These are phyloP conservation scores for Malacosoma neustria DNA, from an alignment of 2,888 invertebrate genomes.

Conservation along the genomic window DNA sequence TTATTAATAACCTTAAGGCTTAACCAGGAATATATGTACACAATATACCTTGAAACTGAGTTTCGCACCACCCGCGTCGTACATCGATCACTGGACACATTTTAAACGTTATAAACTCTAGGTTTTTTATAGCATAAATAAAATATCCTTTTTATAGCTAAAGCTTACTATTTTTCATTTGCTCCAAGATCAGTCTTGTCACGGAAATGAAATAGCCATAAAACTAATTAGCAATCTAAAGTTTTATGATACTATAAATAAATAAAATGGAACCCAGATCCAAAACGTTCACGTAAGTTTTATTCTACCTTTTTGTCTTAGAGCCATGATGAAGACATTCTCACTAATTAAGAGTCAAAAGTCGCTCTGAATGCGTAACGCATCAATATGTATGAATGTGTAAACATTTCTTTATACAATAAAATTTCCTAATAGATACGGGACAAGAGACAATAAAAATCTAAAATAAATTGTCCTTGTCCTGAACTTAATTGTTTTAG, in stretches of 20 bases:
- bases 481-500: background rate
- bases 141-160: background rate
- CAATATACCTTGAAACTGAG: constrained; percentile 1
- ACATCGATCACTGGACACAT: background rate
- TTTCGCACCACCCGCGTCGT: constrained; percentile 17
- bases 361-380: constrained; percentile 30
- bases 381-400: constrained; percentile 38
- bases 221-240: constrained; percentile 65
- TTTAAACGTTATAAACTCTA: background rate
- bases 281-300: constrained; percentile 35
- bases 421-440: background rate
- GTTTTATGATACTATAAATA: constrained; percentile 58
- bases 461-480: background rate
- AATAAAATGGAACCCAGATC: constrained; percentile 44
- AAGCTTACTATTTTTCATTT: constrained; percentile 2
- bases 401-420: background rate
- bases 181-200: constrained; percentile 29
- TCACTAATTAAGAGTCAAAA: constrained; percentile 43
- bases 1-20: background rate
- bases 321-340: constrained; percentile 46
- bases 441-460: background rate
- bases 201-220: constrained; percentile 48
- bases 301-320: constrained; percentile 43
- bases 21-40: background rate
- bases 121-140: background rate